Evolutionary conservation across 2,797 vertebrate genomes (phyloP).

Genomic region (Nyctalus aviator): DNA sequence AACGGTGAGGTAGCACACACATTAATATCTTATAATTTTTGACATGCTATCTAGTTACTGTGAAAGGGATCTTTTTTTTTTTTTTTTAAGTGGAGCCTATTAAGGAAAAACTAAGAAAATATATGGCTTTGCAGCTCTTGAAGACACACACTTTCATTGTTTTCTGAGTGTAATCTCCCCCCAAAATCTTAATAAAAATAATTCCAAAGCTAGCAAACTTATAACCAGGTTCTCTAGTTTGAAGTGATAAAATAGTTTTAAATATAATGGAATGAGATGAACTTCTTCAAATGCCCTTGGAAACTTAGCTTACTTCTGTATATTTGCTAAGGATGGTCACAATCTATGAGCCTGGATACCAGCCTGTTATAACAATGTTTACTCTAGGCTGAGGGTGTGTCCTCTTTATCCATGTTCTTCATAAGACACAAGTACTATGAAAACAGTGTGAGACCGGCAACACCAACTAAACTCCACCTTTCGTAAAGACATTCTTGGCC

Average conservation of each 20-base stretch:
- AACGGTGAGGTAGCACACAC: neutral
- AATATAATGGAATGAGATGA: neutral
- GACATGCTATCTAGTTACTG: neutral
- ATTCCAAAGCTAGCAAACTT: neutral
- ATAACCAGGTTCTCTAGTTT: neutral
- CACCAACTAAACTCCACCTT: conserved; percentile 27
- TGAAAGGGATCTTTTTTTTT: neutral
- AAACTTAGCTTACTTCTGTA: conserved; percentile 40
- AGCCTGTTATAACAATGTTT: conserved; percentile 49
- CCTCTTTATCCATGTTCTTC: conserved; percentile 51
- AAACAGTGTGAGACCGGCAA: conserved; percentile 41
- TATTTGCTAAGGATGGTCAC: conserved; percentile 48
- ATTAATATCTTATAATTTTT: conserved; percentile 1
- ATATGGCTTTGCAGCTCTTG: neutral
- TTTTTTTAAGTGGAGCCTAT: neutral
- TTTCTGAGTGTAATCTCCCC: neutral
- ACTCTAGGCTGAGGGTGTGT: conserved; percentile 16
- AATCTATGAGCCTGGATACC: conserved; percentile 61
- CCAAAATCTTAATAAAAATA: conserved; percentile 28
- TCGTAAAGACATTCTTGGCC: conserved; percentile 48
- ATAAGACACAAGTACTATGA: conserved; percentile 45
- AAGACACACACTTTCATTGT: neutral
- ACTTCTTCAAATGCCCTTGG: conserved; percentile 14
- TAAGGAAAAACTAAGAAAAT: conserved; percentile 7
- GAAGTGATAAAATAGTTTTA: neutral